Evolutionary conservation across 2,113 vertebrate genomes (phyloP).

Genomic region (Chitala chitala): DNA sequence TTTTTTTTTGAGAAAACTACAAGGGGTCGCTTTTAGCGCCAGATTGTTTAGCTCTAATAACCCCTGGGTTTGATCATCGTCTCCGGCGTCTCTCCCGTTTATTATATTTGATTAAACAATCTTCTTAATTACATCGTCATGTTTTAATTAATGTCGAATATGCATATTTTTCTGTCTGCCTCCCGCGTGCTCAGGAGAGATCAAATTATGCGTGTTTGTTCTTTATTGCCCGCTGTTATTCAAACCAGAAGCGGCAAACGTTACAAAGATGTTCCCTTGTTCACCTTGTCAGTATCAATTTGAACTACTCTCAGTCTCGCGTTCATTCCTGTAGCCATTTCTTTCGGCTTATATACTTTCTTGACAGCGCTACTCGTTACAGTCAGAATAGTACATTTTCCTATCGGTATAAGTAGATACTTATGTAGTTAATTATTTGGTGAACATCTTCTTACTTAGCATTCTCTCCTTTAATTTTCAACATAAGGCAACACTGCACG

Average conservation of each 20-base stretch:
- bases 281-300: slow-evolving; percentile 41
- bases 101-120: slow-evolving; percentile 63
- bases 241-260: slow-evolving; percentile 29
- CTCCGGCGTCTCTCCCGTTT: slow-evolving; percentile 43
- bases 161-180: slow-evolving; percentile 38
- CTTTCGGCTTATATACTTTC: not conserved
- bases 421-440: no score
- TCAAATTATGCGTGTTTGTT: slow-evolving; percentile 39
- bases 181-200: slow-evolving; percentile 30
- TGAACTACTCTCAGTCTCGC: slow-evolving; percentile 20
- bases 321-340: slow-evolving; percentile 19
- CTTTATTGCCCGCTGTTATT: slow-evolving; percentile 30
- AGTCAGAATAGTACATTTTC: no score
- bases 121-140: slow-evolving; percentile 60
- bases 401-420: no score
- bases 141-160: slow-evolving; percentile 59
- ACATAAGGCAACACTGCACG: no score
- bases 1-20: slow-evolving; percentile 11
- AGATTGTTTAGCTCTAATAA: slow-evolving; percentile 46
- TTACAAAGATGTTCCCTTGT: slow-evolving; percentile 33
- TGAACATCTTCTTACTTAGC: no score
- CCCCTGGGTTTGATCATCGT: slow-evolving; percentile 49
- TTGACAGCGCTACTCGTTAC: not conserved
- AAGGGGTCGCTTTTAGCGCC: slow-evolving; percentile 18
- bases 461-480: no score